Base-by-base conservation (phyloP, 1,140 invertebrate species). In the Ptiloglossa arizonensis region DNA sequence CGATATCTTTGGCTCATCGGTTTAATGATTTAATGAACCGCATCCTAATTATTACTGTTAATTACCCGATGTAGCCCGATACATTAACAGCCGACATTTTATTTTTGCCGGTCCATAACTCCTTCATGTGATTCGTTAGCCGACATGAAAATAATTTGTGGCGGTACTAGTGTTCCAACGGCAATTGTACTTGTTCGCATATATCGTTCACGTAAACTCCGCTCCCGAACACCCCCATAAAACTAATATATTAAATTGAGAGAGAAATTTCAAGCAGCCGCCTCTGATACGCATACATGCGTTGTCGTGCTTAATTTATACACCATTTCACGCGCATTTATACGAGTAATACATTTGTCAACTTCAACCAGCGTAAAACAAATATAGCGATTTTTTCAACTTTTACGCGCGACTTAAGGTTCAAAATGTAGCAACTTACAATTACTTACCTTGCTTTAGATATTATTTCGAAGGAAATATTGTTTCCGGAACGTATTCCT, bases 211-310 rank as follows among this genome's bases (percentile, higher is more conserved):
- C 54, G 70, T 57, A 56, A 73, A 81, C 75, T 79, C 44, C 64
- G 41, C 35, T 48, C 64, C 48, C 48, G 38, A 78, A 64, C 64
- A 46, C 24, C 29, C 27, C 41, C 63, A 63, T 81, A 69, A 74
- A 79, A 71, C 80, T 50, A 63, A 69, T 69, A 59, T 69, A 81
- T 81, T 67, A 81, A 81, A 79, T 79, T 68, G 63, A 73, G 77
- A 68, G 68, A n/a, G 48, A 79, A 73, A 79, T 81, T 72, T 35
- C 32, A 52, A 67, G n/a, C 48, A 22, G 17, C n/a, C 19, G 22
- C 22, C 41, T 5, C 17, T 29, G 50, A 56, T 41, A 41, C 46
- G 29, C 24, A 24, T 2, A 8, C 32, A 17, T 35, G 17, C 22
- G 59, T 8, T 9, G 2, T 11, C 35, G 15, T 11, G 44, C 15